Evolutionary conservation across 1,140 invertebrate genomes (phyloP), one percentile per base, ranked within the genome.

Genomic region (Steinernema khuongi): DNA sequence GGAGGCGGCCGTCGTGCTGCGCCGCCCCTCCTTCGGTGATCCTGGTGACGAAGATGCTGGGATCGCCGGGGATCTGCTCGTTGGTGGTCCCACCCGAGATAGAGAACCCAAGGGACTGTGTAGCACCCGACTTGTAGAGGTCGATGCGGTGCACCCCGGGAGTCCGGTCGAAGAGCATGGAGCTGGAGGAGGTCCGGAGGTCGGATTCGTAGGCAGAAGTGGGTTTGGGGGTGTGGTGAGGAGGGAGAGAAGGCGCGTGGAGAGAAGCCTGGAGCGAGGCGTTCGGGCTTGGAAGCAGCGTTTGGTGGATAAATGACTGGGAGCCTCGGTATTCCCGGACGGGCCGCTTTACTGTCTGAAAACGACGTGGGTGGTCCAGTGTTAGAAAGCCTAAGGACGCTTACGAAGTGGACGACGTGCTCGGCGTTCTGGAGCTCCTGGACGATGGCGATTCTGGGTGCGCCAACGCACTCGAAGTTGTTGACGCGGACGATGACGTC

Each of bases 1-100:
- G 74, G 1, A 86, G 79, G 33, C 93, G 90, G 60, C 93, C 94
- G 85, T 94, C 92, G 73, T 91, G 90, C 14, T 94, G 92, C 1
- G 96, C 97, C 19, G 96, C 94, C 1, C 96, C 94, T 26, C 94
- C 94, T 1, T 93, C 90, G 87, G 99, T 98, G 77, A 99, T 90
- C 88, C 98, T 98, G 36, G 96, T 99, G 86, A 99, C 95, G 88
- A 95, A 99, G 83, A 99, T 97, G 81, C 92, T 88, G 14, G 88
- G 87, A 80, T 91, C 90, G 14, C 87, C 88, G 22, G 86, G 80
- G 74, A 87, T 85, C 17, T 87, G 87, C 68, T 87, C 87, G 74
- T 88, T 87, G 22, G 69, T 71, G 68, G 80, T 83, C 14, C 87
- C 88, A 60, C 88, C 88, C 29, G 88, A 87, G 76, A 89, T 89